Evolutionary conservation across 35 echinoderm and acorn worm genomes (phyloP), one percentile per base, ranked within the genome.

Genomic region (Hemicentrotus pulcherrimus): DNA sequence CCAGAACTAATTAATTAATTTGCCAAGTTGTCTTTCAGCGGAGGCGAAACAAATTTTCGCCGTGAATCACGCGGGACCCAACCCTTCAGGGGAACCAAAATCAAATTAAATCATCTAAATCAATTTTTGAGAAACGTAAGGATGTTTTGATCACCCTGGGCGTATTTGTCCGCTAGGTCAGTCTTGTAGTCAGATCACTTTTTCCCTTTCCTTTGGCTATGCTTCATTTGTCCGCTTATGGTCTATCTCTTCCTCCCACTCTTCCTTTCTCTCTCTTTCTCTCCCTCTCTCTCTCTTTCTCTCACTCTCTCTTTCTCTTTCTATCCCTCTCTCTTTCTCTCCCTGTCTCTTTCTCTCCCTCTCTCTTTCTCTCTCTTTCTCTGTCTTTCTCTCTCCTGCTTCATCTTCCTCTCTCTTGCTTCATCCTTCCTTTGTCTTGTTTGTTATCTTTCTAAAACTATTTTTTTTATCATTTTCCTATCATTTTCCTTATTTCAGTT

Each of bases 1-100:
- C 88, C 88, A 90, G 88, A 90, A 90, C 88, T 90, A 90, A 90
- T 90, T 90, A 33, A 90, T 90, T 33, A 90, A 90, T 90, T 90
- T 78, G 65, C 65, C 65, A 78, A 78, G 65, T 78, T 78, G 65
- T 78, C 65, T 78, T 28, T 78, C 65, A 28, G 19, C 22, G 24
- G 65, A 78, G 65, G 65, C 22, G 22, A 78, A 28, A 78, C 65
- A 78, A 78, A 78, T 78, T 78, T 59, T 22, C 65, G 28, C 22
- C 8, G 24, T 78, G 65, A 78, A 78, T 78, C 65, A 78, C 65
- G 65, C 19, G 65, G 65, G 65, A 78, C 65, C 65, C 65, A 78
- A 78, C 65, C 65, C 65, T 78, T 22, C 19, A 78, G 65, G 65
- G 65, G 24, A 78, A 22, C 65, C 65, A n/a, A 78, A 78, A 78